phyloP scores from a whole-genome alignment of 2,797 vertebrate species.

The Melanogrammus aeglefinus region DNA sequence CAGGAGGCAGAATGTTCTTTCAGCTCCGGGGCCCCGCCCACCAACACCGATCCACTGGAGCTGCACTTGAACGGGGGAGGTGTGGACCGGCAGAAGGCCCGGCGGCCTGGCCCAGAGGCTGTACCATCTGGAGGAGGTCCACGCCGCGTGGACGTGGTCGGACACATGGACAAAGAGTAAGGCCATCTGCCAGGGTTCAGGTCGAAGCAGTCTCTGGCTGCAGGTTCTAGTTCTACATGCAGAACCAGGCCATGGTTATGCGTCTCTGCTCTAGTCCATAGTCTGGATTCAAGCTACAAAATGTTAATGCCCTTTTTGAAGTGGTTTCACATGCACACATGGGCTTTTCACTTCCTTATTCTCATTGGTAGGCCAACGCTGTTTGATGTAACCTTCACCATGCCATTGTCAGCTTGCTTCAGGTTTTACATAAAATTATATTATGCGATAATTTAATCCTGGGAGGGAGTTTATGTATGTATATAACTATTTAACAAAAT shows the following conservation, averaged over 20 bases:
- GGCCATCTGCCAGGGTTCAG: slow-evolving; percentile 17
- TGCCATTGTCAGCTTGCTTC: not conserved
- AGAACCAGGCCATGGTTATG: too few relatives aligned
- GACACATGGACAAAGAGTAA: slow-evolving; percentile 91
- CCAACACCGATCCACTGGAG: not conserved
- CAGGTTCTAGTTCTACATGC: not conserved
- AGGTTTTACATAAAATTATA: not conserved
- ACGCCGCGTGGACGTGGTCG: slow-evolving; percentile 84
- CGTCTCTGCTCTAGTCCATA: too few relatives aligned
- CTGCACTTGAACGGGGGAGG: slow-evolving; percentile 55
- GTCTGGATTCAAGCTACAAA: not conserved
- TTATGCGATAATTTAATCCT: too few relatives aligned
- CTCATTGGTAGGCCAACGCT: not conserved
- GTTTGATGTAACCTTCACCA: not conserved
- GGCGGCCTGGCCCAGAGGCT: slow-evolving; percentile 76
- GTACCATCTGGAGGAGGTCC: slow-evolving; percentile 78
- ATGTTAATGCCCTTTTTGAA: not conserved
- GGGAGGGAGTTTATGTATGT: not conserved
- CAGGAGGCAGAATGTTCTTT: not conserved
- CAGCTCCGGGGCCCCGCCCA: not conserved
- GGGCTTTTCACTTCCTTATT: not conserved
- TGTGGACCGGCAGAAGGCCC: slow-evolving; percentile 67
- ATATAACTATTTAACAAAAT: not conserved
- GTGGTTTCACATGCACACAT: not conserved
- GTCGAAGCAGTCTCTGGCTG: not conserved